Conservation (phyloP, 2,888 invertebrate species). For the Ypsolopha scabrella region DNA sequence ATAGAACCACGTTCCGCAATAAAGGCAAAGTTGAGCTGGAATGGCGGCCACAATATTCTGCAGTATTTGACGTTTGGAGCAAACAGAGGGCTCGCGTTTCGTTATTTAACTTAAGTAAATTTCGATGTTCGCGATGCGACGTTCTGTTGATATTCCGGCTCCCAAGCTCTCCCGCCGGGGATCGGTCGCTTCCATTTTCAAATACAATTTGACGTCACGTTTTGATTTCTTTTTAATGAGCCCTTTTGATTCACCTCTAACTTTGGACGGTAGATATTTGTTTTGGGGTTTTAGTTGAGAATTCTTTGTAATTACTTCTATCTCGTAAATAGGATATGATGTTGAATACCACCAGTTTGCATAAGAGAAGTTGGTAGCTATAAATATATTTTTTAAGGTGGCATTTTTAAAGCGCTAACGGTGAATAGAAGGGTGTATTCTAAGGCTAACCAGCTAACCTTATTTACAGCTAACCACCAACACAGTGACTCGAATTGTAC, state of each 20-base stretch:
- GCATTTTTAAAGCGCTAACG: too few relatives aligned
- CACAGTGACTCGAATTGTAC: too few relatives aligned
- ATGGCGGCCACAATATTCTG: conserved; percentile 25
- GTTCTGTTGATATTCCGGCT: conserved; percentile 32
- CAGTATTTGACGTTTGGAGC: conserved; percentile 51
- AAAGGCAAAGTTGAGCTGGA: conserved; percentile 27
- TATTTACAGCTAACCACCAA: too few relatives aligned
- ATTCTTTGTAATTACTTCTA: too few relatives aligned
- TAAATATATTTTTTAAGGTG: too few relatives aligned
- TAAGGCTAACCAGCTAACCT: too few relatives aligned
- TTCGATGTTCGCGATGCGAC: conserved; percentile 54
- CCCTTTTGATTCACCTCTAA: not conserved
- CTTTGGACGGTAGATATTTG: too few relatives aligned
- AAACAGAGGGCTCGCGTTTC: conserved; percentile 65
- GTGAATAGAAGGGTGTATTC: too few relatives aligned
- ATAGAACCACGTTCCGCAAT: conserved; percentile 34
- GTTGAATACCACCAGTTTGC: too few relatives aligned
- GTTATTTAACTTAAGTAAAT: conserved; percentile 70
- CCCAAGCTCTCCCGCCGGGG: conserved; percentile 19
- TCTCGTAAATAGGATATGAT: too few relatives aligned
- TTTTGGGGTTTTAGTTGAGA: too few relatives aligned
- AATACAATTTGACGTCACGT: conserved; percentile 21
- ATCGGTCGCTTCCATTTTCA: conserved; percentile 32
- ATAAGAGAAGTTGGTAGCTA: too few relatives aligned
- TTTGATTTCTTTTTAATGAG: not conserved